Percentiles rank a stretch among this genome's conserved stretches.
These are phyloP conservation scores for Haplotaxodon microlepis DNA, from an alignment of 2,113 vertebrate genomes.

Conservation along the genomic window DNA sequence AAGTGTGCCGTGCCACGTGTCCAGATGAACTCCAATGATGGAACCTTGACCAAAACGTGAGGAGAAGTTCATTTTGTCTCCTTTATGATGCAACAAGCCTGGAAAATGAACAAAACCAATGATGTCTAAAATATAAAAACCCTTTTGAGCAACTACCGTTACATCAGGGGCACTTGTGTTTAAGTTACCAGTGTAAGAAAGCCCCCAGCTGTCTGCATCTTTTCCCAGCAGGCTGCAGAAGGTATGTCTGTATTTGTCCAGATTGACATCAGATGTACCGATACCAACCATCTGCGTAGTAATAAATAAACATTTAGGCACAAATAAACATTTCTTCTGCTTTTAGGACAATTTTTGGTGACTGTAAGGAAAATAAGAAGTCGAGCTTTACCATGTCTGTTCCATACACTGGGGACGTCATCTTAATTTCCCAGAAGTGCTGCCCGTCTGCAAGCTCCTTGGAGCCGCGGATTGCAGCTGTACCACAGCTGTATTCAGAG, in stretches of 20 bases:
- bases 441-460: constrained; percentile 91
- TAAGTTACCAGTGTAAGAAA: constrained; percentile 89
- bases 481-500: constrained; percentile 94
- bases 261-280: constrained; percentile 86
- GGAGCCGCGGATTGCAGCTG: constrained; percentile 86
- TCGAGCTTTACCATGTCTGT: constrained; percentile 87
- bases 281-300: constrained; percentile 90
- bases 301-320: neutral
- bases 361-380: neutral
- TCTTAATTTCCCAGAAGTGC: constrained; percentile 99
- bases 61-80: constrained; percentile 89
- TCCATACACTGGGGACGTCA: constrained; percentile 95
- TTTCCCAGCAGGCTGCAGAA: constrained; percentile 96
- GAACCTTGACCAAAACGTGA: constrained; percentile 95
- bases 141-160: neutral
- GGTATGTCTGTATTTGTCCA: constrained; percentile 92
- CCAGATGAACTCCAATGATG: constrained; percentile 93
- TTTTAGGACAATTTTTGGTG: neutral
- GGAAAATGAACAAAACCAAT: neutral
- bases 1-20: constrained; percentile 92
- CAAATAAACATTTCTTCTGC: neutral
- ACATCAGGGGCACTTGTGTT: neutral
- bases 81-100: constrained; percentile 94
- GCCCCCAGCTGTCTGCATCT: constrained; percentile 95
- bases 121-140: neutral